Evolutionary conservation across 2,797 vertebrate genomes (phyloP), one percentile per base, ranked within the genome.

Genomic region (Crenichthys baileyi): DNA sequence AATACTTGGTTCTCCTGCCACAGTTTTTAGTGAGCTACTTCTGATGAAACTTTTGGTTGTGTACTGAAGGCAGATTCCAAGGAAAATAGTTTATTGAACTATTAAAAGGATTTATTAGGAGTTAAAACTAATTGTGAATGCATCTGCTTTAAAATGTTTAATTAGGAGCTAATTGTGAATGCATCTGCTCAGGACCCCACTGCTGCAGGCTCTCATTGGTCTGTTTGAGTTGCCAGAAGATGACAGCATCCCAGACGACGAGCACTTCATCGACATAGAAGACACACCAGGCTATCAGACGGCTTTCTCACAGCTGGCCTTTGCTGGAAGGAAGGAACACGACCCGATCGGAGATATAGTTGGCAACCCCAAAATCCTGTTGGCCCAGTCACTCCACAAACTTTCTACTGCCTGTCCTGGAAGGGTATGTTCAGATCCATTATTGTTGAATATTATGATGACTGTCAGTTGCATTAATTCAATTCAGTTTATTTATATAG

Each of bases 211-310:
- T 36, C 96, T 99, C 65, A 99, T 99, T 75, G 98, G 98, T 55
- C 94, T 99, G 39, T 99, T 99, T 86, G 98, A 99, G 92, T 76
- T 99, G 88, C 98, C 98, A 3, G 98, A 99, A 89, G 98, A 99
- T 16, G 97, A 99, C 90, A 99, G 97, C 53, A 97, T 97, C 90
- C 98, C 98, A 0, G 98, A 99, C 1, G 98, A 99, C 56, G 98
- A 99, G 26, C 98, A 99, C 91, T 99, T 99, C 91, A 97, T 99
- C 70, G 98, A 99, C 93, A 99, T 99, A 2, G 98, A 99, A 89
- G 98, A 99, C 87, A 97, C 98, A 0, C 97, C 98, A 0, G 98
- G 98, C 5, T 99, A 99, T 86, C 98, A 99, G 94, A 98, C 98
- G 0, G 98, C 98, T 0, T 99, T 99, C 93, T 98, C 98, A n/a